Percentiles rank a stretch among this genome's conserved stretches.
Conservation (phyloP, 2,113 vertebrate species). For the Clupea harengus region DNA sequence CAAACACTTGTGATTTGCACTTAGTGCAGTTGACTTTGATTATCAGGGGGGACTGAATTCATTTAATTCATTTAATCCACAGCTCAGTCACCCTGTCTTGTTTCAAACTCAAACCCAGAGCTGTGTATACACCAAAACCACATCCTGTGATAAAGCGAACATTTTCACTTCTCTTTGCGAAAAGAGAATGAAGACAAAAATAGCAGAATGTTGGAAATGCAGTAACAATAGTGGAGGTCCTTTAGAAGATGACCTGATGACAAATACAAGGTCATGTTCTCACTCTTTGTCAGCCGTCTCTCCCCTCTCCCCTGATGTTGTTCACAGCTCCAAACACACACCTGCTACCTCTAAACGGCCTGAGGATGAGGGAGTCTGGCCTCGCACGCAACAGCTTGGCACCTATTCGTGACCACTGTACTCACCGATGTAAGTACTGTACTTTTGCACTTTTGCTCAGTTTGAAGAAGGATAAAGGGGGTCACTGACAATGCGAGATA, state of each 20-base stretch:
- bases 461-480: neutral
- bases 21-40: neutral
- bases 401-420: constrained; percentile 71
- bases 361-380: constrained; percentile 64
- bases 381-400: constrained; percentile 67
- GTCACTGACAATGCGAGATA: neutral
- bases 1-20: neutral
- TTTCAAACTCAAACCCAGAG: neutral
- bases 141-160: neutral
- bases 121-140: neutral
- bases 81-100: neutral
- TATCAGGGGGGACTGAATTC: neutral
- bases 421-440: constrained; percentile 78
- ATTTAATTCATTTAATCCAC: neutral
- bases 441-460: neutral
- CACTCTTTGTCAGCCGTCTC: neutral
- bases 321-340: constrained; percentile 69
- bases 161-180: constrained; percentile 19
- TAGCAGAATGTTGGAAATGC: neutral
- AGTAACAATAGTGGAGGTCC: neutral
- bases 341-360: constrained; percentile 60
- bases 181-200: neutral
- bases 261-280: neutral
- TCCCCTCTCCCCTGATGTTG: neutral
- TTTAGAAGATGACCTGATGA: neutral